phyloP scores from a whole-genome alignment of 30 jellyfish, hydroid and myxozoan genomes.

The Rhopilema esculentum region DNA sequence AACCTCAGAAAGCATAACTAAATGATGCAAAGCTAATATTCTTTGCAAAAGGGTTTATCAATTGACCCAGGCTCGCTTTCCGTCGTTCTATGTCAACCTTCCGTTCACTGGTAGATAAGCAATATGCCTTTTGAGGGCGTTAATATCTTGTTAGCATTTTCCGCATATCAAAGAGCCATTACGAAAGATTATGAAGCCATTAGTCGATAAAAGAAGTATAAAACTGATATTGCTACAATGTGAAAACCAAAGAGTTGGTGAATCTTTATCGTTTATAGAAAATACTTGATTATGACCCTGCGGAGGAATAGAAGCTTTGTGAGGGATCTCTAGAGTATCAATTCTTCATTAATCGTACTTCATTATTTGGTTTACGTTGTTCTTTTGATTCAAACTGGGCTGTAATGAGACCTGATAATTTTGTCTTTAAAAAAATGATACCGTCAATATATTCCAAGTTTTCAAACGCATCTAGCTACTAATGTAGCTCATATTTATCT shows the following conservation, averaged over 20 bases:
- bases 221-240: background rate
- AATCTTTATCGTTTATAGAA: background rate
- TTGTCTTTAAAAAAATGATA: no score
- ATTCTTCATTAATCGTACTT: no score
- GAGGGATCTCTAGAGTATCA: no score
- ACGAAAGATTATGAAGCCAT: background rate
- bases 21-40: constrained; percentile 14
- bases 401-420: no score
- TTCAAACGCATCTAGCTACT: no score
- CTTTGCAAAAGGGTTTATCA: constrained; percentile 35
- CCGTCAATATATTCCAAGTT: no score
- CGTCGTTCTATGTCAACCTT: constrained; percentile 27
- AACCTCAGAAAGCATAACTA: constrained; percentile 12
- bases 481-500: no score
- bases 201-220: background rate
- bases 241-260: background rate
- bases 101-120: constrained; percentile 26
- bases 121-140: constrained; percentile 15
- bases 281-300: background rate
- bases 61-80: constrained; percentile 59
- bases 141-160: constrained; percentile 22
- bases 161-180: constrained; percentile 28
- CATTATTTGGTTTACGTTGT: no score
- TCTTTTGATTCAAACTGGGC: no score
- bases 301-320: background rate